A percentile compares a stretch with the other conserved stretches of the same genome.
Evolutionary conservation across 2,113 vertebrate species (phyloP).

Genomic region (Numenius arquata): DNA sequence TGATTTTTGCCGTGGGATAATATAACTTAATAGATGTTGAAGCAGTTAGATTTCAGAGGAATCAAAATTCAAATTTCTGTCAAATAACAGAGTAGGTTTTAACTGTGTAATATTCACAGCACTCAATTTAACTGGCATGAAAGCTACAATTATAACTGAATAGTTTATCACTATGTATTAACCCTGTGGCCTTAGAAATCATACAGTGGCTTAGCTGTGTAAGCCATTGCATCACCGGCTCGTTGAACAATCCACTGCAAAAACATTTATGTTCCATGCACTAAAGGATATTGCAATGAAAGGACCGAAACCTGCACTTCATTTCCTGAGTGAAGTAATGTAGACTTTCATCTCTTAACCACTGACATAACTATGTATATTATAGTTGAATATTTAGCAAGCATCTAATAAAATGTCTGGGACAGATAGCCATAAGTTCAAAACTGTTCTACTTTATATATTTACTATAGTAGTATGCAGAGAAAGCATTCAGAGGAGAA

Average conservation of each 20-base stretch:
- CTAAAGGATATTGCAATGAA: conserved; percentile 53
- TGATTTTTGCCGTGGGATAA: not conserved
- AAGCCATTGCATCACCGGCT: conserved; percentile 34
- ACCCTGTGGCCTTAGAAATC: conserved; percentile 42
- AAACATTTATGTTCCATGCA: conserved; percentile 29
- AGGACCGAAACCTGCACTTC: conserved; percentile 42
- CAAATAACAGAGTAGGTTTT: conserved; percentile 48
- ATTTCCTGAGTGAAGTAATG: conserved; percentile 45
- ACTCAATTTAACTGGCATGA: conserved; percentile 22
- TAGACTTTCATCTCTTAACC: conserved; percentile 57
- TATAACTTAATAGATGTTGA: not conserved
- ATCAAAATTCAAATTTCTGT: conserved; percentile 45
- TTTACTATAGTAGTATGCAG: not conserved
- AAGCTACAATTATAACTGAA: conserved; percentile 56
- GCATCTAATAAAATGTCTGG: conserved; percentile 15
- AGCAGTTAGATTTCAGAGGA: conserved; percentile 4
- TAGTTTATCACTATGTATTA: conserved; percentile 60
- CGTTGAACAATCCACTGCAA: conserved; percentile 42
- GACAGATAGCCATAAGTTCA: not conserved
- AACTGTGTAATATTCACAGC: conserved; percentile 6
- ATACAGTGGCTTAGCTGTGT: not conserved
- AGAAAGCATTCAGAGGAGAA: not conserved
- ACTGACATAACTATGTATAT: conserved; percentile 34
- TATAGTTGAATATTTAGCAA: conserved; percentile 40
- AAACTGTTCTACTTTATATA: not conserved